Conservation (phyloP, 2,113 vertebrate species). For the Coptodon bakossiorum region DNA sequence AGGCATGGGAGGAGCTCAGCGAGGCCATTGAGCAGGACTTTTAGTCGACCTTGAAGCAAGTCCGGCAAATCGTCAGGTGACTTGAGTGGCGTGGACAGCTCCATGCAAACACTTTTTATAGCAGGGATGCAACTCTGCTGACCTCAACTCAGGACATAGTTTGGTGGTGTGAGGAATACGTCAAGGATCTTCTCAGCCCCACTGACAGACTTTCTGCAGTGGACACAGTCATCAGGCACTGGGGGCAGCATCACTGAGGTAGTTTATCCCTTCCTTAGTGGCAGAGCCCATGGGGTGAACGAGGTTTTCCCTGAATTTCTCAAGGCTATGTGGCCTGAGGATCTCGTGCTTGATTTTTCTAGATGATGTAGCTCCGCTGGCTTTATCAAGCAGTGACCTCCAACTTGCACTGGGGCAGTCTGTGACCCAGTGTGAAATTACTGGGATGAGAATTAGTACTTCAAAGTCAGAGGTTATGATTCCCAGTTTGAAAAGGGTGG, state of each 20-base stretch:
- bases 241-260: too few relatives aligned
- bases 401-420: not conserved
- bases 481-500: too few relatives aligned
- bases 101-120: not conserved
- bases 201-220: not conserved
- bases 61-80: rapidly evolving
- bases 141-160: not conserved
- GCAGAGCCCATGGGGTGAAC: not conserved
- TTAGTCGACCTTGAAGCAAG: not conserved
- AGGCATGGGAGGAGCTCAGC: not conserved
- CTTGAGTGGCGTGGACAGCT: not conserved
- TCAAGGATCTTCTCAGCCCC: not conserved
- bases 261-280: too few relatives aligned
- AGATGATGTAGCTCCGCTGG: not conserved
- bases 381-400: rapidly evolving
- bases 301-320: not conserved
- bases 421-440: not conserved
- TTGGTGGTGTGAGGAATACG: not conserved
- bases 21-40: not conserved
- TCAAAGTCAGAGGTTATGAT: too few relatives aligned
- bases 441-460: too few relatives aligned
- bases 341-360: not conserved
- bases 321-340: rapidly evolving
- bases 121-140: not conserved
- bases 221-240: not conserved